Evolutionary conservation across 2,797 vertebrate species (phyloP).

Genomic region (Corythornis leucogaster): DNA sequence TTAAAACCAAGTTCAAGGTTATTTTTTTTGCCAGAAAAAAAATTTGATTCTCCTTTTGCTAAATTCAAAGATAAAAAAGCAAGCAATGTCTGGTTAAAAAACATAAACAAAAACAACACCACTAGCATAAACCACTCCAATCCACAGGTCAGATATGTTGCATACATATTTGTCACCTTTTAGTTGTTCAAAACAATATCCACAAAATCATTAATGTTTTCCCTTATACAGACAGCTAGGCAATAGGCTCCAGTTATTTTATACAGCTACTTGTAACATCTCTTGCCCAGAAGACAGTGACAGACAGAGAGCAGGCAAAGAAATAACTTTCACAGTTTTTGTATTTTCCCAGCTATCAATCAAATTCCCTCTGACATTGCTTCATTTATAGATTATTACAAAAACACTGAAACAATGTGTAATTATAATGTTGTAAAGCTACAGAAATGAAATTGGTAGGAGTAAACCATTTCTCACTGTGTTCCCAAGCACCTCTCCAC

Average conservation of each 20-base stretch:
- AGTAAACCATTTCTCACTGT: slow-evolving; percentile 75
- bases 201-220: background rate
- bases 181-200: slow-evolving; percentile 5
- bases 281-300: slow-evolving; percentile 52
- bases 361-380: slow-evolving; percentile 72
- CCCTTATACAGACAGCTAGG: background rate
- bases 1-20: background rate
- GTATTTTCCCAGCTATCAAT: slow-evolving; percentile 71
- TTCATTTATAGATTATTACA: slow-evolving; percentile 81
- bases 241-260: slow-evolving; percentile 6
- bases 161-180: background rate
- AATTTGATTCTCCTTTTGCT: background rate
- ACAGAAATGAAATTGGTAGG: slow-evolving; percentile 75
- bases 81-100: background rate
- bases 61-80: background rate
- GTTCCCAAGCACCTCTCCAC: slow-evolving; percentile 68
- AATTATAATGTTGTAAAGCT: slow-evolving; percentile 76
- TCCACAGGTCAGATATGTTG: background rate
- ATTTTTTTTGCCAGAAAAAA: background rate
- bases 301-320: slow-evolving; percentile 51
- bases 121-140: background rate
- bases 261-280: background rate
- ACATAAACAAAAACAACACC: background rate
- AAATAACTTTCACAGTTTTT: slow-evolving; percentile 57
- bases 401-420: slow-evolving; percentile 74